Conservation (phyloP, 92 coral and sea anemone species). For the Actinostola sp. region DNA sequence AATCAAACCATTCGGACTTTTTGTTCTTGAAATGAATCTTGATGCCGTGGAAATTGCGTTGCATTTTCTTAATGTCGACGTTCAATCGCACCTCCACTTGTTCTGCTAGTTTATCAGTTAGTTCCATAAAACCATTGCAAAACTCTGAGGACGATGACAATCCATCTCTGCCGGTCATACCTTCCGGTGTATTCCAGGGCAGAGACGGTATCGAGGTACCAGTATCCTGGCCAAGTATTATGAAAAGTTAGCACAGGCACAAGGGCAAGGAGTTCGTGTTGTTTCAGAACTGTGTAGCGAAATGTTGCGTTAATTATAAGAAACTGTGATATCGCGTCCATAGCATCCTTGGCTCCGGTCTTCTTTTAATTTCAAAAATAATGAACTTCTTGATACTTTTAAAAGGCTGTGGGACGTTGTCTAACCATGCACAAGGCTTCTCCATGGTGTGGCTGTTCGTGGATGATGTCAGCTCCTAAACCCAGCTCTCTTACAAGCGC, state of each 20-base stretch:
- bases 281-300: constrained; percentile 11
- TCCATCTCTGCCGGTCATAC: background rate
- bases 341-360: background rate
- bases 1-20: constrained; percentile 19
- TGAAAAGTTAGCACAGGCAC: constrained; percentile 36
- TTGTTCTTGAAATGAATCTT: background rate
- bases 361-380: constrained; percentile 21
- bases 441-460: constrained; percentile 28
- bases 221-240: constrained; percentile 55
- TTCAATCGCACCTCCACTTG: constrained; percentile 18
- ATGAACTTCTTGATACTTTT: constrained; percentile 4
- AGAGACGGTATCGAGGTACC: constrained; percentile 38
- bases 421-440: constrained; percentile 33
- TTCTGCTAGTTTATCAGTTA: constrained; percentile 25
- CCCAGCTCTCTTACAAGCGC: constrained; percentile 52
- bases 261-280: constrained; percentile 21
- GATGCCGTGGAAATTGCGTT: constrained; percentile 5
- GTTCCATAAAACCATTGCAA: constrained; percentile 38
- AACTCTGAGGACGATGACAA: constrained; percentile 28
- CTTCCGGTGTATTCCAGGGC: constrained; percentile 56
- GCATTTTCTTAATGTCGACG: background rate
- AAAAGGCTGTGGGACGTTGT: constrained; percentile 14
- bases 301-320: constrained; percentile 27
- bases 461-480: constrained; percentile 33
- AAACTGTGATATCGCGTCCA: constrained; percentile 2